Conservation (phyloP, 2,797 vertebrate species). For the Chaunax sp. region DNA sequence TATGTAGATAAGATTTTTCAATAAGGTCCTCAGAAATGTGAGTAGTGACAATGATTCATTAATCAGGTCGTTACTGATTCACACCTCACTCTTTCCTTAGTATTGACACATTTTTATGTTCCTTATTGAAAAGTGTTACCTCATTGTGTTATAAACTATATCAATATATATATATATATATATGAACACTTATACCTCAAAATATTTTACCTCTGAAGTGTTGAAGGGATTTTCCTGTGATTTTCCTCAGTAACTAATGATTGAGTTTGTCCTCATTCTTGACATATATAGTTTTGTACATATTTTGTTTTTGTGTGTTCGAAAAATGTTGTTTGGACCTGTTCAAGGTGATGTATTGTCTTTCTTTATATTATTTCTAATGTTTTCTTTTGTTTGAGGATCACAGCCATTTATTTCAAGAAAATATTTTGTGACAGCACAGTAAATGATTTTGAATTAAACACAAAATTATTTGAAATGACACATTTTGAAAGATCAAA, state of each 20-base stretch:
- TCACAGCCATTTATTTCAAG: constrained; percentile 51
- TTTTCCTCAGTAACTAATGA: constrained; percentile 49
- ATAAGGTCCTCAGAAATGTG: background rate
- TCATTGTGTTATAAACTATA: constrained; percentile 40
- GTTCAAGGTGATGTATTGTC: constrained; percentile 12
- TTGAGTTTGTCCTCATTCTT: constrained; percentile 30
- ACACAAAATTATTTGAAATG: constrained; percentile 22
- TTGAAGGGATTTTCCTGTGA: constrained; percentile 61
- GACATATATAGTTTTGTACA: constrained; percentile 37
- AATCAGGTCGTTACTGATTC: background rate
- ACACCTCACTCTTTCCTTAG: background rate
- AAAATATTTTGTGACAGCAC: constrained; percentile 31
- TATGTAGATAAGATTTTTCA: constrained; percentile 10
- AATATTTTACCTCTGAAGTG: constrained; percentile 74
- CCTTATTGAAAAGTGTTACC: background rate
- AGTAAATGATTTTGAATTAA: constrained; percentile 36
- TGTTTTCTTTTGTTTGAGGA: constrained; percentile 48
- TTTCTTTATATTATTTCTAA: constrained; percentile 26
- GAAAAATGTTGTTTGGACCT: constrained; percentile 29
- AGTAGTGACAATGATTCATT: background rate
- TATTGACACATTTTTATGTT: background rate
- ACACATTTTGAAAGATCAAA: constrained; percentile 4
- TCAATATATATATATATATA: constrained; percentile 59
- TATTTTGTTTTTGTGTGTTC: constrained; percentile 32
- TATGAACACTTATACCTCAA: constrained; percentile 78